Percentiles rank a stretch among this genome's conserved stretches.
Evolutionary conservation across 1,140 invertebrate genomes (phyloP).

Genomic region (Metopolophium dirhodum): DNA sequence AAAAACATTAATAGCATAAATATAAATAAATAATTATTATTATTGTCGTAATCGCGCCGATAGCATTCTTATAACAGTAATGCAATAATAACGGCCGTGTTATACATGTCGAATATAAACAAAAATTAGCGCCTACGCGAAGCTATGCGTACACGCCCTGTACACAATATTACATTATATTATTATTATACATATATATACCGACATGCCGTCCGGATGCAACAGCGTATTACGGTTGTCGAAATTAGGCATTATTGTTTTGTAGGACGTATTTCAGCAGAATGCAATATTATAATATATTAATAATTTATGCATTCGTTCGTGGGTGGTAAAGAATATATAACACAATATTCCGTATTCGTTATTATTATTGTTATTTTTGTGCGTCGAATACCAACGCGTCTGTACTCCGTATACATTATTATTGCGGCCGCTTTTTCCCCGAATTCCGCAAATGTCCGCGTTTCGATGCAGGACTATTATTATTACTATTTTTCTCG

Average conservation of each 20-base stretch:
- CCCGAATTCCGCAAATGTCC: not conserved
- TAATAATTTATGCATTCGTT: slow-evolving; percentile 32
- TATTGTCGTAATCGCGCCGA: not conserved
- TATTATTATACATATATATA: too few species aligned
- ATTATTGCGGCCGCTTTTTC: not conserved
- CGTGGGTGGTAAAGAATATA: slow-evolving; percentile 14
- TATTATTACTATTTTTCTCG: too few species aligned
- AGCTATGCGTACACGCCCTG: not conserved
- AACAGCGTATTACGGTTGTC: not conserved
- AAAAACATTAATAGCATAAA: too few species aligned
- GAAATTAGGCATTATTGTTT: slow-evolving; percentile 44
- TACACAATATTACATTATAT: not conserved
- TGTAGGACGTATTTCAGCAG: not conserved
- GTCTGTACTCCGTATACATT: not conserved
- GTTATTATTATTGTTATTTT: not conserved
- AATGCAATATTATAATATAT: not conserved
- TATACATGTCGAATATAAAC: not conserved
- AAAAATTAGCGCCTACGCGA: slow-evolving; percentile 16
- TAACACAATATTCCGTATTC: too few species aligned
- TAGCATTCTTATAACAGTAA: not conserved
- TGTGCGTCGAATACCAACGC: not conserved
- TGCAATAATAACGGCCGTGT: not conserved
- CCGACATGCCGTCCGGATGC: not conserved
- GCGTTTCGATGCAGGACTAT: too few species aligned
- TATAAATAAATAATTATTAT: not conserved